Percentiles rank a stretch among this genome's conserved stretches.
Conservation (phyloP, 2,113 vertebrate genomes). For the Nothoprocta perdicaria region DNA sequence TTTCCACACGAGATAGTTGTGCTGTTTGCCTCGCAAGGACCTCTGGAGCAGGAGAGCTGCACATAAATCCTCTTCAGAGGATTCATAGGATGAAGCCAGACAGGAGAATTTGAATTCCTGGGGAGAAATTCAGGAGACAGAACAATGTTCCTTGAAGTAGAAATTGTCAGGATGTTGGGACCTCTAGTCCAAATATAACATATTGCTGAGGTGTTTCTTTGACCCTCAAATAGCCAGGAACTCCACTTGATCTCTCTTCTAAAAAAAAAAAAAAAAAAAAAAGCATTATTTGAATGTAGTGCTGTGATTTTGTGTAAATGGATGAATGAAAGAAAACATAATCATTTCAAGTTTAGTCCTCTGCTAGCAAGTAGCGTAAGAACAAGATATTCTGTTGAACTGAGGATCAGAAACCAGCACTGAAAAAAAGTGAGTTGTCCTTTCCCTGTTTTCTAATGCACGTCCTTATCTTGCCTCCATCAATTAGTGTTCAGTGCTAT, state of each 20-base stretch:
- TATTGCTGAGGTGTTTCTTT: neutral
- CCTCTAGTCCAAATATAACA: neutral
- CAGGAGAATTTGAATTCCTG: neutral
- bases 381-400: neutral
- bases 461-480: neutral
- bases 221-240: neutral
- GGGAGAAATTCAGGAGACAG: neutral
- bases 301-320: slow-evolving; percentile 49
- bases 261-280: slow-evolving; percentile 30
- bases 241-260: neutral
- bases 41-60: neutral
- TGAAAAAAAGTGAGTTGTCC: neutral
- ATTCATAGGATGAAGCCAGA: neutral
- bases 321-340: slow-evolving; percentile 16
- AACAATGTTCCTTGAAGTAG: neutral
- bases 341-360: neutral
- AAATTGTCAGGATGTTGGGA: neutral
- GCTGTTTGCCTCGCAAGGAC: neutral
- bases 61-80: slow-evolving; percentile 13
- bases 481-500: neutral
- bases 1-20: neutral
- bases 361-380: slow-evolving; percentile 4
- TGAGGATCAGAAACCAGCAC: slow-evolving; percentile 1
- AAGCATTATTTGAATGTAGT: slow-evolving; percentile 34
- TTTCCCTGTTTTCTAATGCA: slow-evolving; percentile 3